Evolutionary conservation across 2,888 invertebrate species (phyloP), one percentile per base, ranked within the genome.

Genomic region (Atethmia centrago): DNA sequence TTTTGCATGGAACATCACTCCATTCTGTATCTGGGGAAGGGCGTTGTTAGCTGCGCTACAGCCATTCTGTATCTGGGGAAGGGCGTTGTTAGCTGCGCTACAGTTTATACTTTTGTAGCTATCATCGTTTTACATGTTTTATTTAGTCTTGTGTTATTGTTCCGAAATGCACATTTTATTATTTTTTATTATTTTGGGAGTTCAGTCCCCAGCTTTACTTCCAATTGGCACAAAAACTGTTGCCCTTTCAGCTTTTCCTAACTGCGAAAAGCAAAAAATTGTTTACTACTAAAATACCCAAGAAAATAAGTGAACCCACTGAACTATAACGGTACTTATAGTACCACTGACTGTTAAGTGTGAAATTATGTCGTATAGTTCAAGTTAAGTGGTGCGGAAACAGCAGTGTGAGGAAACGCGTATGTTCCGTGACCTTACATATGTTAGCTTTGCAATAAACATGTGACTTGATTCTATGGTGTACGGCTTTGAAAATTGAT

Each of bases 331-430:
- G 61, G 84, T 4, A 75, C 81, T 55, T 31, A 53, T 58, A 63
- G 69, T 74, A 64, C 59, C 53, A 64, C 16, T 21, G 47, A 65
- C 25, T 8, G 67, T 62, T 86, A 86, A 85, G 85, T 85, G 85
- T 74, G 58, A 66, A 86, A 68, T 71, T 74, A 70, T 85, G 85
- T 85, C 58, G 72, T 62, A n/a, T 56, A 59, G 63, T 56, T 59
- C 40, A 69, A 65, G 70, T 68, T 76, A 85, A 85, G 59, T 85
- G 69, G 84, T 81, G 81, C 86, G 82, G 79, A 84, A 84, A 81
- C 62, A 51, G 49, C 21, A 19, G 25, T 47, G 66, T 56, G 21
- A 65, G 80, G 68, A 71, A 81, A 80, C 21, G 56, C 19, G 51
- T 42, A 14, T 62, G 40, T 21, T 42, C 42, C 66, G 51, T 71